Evolutionary conservation across 1,140 invertebrate genomes (phyloP), one percentile per base, ranked within the genome.

Genomic region (Drusus annulatus): DNA sequence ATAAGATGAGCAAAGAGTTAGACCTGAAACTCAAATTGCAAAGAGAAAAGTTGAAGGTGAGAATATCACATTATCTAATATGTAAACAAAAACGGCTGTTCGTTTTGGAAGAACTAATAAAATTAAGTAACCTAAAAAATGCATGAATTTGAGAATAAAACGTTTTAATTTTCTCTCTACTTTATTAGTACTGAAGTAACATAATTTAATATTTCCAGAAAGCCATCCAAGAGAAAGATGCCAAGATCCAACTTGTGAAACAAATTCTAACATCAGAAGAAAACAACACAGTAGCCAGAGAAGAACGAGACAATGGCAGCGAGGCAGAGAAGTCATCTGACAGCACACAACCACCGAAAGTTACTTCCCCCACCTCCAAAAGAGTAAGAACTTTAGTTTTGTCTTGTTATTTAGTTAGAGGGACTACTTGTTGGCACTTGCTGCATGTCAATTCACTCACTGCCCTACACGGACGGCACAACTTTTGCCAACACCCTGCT

Each of bases 1-100:
- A 94, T 79, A 95, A 94, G 85, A 90, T 93, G 86, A 91, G 89
- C 60, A 89, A 90, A 19, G 93, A 94, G 84, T 85, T 94, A 4
- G 92, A 93, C 86, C 87, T 85, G 65, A 94, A 93, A 86, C 88
- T 95, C 63, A 91, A 91, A 23, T 89, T 91, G 62, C 93, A 96
- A 84, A 91, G 93, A 21, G 92, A 93, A 78, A 91, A 93, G 81
- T 84, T 94, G 28, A 89, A 92, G 83, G 91, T 91, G 85, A 84
- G 25, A 23, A 10, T 45, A 28, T 45, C 36, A 13, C 36, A 45
- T 36, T 7, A 36, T 36, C 2, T 36, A 36, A 36, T 36, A 36
- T 36, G n/a, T 8, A 7, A 36, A 36, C 5, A 36, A 36, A 36
- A 36, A 36, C 6, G 2, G 6, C 0, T 36, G 5, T 36, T 36